phyloP scores from a whole-genome alignment of 53 echinoderm and acorn worm genomes.

The Astropecten irregularis region DNA sequence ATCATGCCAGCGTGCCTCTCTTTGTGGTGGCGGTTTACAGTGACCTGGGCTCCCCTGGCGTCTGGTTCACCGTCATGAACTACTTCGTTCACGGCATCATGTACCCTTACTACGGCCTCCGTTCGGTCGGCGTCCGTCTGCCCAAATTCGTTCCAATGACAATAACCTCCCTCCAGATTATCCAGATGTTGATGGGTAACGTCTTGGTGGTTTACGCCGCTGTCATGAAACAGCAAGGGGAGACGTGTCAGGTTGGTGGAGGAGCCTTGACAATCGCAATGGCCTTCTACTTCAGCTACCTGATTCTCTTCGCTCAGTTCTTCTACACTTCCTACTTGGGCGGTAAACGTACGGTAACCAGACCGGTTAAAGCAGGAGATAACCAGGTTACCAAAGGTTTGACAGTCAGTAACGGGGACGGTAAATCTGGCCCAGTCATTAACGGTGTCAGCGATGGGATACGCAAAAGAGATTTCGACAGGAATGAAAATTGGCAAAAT shows the following conservation, averaged over 20 bases:
- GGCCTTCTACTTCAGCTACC: slow-evolving; percentile 81
- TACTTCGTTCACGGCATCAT: slow-evolving; percentile 83
- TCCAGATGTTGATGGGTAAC: slow-evolving; percentile 86
- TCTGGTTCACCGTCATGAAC: slow-evolving; percentile 81
- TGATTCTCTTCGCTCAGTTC: slow-evolving; percentile 76
- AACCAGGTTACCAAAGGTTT: neutral
- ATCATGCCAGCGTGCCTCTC: slow-evolving; percentile 81
- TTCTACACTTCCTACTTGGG: slow-evolving; percentile 68
- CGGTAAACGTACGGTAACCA: neutral
- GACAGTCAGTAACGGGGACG: too few relatives aligned
- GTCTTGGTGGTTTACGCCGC: slow-evolving; percentile 71
- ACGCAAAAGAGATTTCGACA: neutral
- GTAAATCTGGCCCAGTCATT: too few relatives aligned
- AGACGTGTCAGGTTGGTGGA: slow-evolving; percentile 57
- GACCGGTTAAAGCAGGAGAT: neutral
- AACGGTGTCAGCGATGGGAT: neutral
- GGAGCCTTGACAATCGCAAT: slow-evolving; percentile 46
- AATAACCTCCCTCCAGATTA: slow-evolving; percentile 78
- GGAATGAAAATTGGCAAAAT: too few relatives aligned
- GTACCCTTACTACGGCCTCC: slow-evolving; percentile 90
- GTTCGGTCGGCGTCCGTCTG: slow-evolving; percentile 74
- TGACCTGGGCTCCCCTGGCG: slow-evolving; percentile 57
- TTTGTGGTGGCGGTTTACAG: slow-evolving; percentile 74
- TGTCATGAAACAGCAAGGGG: slow-evolving; percentile 42
- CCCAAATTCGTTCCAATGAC: slow-evolving; percentile 73